Evolutionary conservation across 2,113 vertebrate species (phyloP).

Genomic region (Tupaia chinensis): DNA sequence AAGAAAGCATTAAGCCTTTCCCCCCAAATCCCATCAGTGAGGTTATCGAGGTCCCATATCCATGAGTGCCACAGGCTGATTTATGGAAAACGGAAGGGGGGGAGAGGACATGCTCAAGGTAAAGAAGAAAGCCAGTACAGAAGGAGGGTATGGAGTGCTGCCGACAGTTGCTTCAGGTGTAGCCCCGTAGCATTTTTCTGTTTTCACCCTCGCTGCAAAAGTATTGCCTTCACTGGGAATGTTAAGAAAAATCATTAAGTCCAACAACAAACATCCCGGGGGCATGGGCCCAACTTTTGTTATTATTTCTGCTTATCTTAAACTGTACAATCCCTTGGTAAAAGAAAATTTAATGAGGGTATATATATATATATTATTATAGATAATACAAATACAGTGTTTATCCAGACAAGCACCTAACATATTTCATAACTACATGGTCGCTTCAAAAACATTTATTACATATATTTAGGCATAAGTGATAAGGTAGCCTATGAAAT

Average conservation of each 20-base stretch:
- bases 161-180: too few relatives aligned
- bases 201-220: not conserved
- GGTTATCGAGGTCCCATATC: not conserved
- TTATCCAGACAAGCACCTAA: not conserved
- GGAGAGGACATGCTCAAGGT: not conserved
- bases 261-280: not conserved
- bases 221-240: not conserved
- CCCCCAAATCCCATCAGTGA: not conserved
- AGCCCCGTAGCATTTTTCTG: not conserved
- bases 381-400: not conserved
- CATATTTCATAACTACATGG: not conserved
- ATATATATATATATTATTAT: not conserved
- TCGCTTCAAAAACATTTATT: constrained; percentile 6
- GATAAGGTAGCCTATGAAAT: constrained; percentile 8
- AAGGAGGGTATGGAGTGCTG: not conserved
- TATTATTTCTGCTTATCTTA: not conserved
- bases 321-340: not conserved
- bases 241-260: not conserved
- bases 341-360: constrained; percentile 6
- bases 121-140: not conserved
- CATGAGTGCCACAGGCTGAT: not conserved
- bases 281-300: not conserved
- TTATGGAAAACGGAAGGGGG: not conserved
- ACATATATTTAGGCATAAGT: not conserved
- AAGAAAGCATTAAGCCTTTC: not conserved